Percentiles rank a stretch among this genome's conserved stretches.
phyloP scores from a whole-genome alignment of 2,888 invertebrate species.

The Habrosyne pyritoides region DNA sequence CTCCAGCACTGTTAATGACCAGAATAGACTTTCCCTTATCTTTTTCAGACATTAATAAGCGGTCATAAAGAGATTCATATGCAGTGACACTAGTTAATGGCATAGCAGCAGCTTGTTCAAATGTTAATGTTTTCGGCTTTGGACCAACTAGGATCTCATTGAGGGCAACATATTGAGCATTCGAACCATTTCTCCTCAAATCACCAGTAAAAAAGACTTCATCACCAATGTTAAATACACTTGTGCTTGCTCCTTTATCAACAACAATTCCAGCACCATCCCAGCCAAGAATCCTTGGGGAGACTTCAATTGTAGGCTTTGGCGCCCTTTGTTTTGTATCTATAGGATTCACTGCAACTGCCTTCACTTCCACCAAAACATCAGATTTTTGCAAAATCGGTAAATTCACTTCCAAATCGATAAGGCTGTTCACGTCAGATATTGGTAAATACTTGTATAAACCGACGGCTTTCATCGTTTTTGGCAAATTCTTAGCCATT shows the following conservation, averaged over 20 bases:
- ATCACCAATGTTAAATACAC: conserved; percentile 61
- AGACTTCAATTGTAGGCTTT: conserved; percentile 54
- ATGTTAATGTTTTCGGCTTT: conserved; percentile 66
- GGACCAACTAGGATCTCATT: conserved; percentile 59
- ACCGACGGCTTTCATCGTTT: conserved; percentile 72
- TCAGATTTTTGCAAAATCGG: conserved; percentile 56
- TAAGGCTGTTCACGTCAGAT: conserved; percentile 56
- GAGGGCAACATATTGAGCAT: conserved; percentile 67
- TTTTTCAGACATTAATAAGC: conserved; percentile 60
- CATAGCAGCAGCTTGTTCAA: conserved; percentile 74
- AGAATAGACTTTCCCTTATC: conserved; percentile 66
- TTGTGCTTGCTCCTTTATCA: conserved; percentile 54
- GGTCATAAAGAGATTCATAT: conserved; percentile 64
- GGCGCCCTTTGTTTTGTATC: conserved; percentile 70
- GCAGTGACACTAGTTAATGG: conserved; percentile 68
- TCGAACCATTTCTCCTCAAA: conserved; percentile 60
- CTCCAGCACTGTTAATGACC: conserved; percentile 73
- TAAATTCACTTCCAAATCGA: conserved; percentile 65
- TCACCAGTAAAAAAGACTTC: conserved; percentile 72
- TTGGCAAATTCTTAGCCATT: conserved; percentile 51
- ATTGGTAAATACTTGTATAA: conserved; percentile 73
- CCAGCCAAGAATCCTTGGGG: conserved; percentile 66
- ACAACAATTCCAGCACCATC: conserved; percentile 71
- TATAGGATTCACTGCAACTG: conserved; percentile 70
- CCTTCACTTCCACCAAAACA: conserved; percentile 69